phyloP scores from a whole-genome alignment of 2,888 invertebrate genomes.

The Elmis aenea region DNA sequence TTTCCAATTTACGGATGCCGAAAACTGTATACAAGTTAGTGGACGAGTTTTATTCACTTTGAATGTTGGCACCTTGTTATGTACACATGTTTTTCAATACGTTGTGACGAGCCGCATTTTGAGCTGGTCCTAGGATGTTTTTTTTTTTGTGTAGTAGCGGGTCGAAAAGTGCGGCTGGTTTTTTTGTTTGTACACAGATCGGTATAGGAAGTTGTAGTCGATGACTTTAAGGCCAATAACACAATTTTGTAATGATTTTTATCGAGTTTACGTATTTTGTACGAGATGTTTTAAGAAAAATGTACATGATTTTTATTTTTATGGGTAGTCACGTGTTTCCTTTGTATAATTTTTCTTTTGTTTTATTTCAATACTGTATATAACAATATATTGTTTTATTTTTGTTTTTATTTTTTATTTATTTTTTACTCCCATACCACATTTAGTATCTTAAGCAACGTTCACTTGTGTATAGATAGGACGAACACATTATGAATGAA shows the following conservation, averaged over 20 bases:
- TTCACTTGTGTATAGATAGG: constrained; percentile 24
- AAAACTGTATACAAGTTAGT: constrained; percentile 7
- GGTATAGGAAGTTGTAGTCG: neutral
- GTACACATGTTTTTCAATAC: constrained; percentile 30
- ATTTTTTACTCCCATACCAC: too few relatives aligned
- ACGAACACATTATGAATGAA: constrained; percentile 26
- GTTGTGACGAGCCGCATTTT: constrained; percentile 9
- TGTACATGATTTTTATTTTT: constrained; percentile 3
- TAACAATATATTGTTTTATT: constrained; percentile 1
- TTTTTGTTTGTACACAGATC: constrained; percentile 20
- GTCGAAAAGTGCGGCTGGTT: constrained; percentile 12
- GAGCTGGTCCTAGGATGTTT: constrained; percentile 4
- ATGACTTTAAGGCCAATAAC: too few relatives aligned
- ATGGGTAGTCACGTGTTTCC: neutral
- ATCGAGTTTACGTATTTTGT: too few relatives aligned
- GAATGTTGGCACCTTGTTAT: constrained; percentile 41
- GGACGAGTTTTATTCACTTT: constrained; percentile 29
- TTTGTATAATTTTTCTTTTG: constrained; percentile 3
- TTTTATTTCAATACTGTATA: constrained; percentile 2
- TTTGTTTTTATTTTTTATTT: constrained; percentile 3
- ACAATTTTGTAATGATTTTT: too few relatives aligned
- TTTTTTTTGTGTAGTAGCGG: too few relatives aligned
- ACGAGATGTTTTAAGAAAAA: too few relatives aligned
- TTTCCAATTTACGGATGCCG: constrained; percentile 16
- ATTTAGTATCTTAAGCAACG: constrained; percentile 15